These are phyloP conservation scores for Sebastes kiyomatsui DNA, from an alignment of 2,797 vertebrate genomes.

Conservation along the genomic window DNA sequence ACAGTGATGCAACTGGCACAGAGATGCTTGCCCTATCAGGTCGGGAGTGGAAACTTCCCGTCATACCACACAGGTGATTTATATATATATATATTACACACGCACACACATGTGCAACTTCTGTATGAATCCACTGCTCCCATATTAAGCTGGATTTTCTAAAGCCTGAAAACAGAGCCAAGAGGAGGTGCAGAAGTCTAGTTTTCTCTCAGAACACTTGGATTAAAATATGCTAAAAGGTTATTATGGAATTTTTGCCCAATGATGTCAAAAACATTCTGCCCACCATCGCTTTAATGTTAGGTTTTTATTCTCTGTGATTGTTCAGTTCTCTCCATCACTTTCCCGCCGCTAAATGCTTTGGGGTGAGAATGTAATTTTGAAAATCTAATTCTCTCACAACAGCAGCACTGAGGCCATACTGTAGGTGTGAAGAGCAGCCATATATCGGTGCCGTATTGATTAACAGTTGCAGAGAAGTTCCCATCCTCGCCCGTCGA, in stretches of 20 bases:
- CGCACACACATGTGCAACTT: background rate
- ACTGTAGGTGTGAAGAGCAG: constrained; percentile 7
- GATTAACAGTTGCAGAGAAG: constrained; percentile 42
- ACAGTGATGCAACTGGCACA: constrained; percentile 70
- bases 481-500: background rate
- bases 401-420: background rate
- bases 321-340: background rate
- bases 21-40: constrained; percentile 50
- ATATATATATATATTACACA: background rate
- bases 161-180: too few relatives aligned
- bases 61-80: constrained; percentile 56
- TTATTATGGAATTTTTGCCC: too few relatives aligned
- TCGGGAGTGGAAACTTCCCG: constrained; percentile 57
- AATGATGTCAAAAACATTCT: too few relatives aligned
- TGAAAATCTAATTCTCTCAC: constrained; percentile 41
- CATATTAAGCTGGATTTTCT: background rate
- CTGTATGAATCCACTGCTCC: background rate
- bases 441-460: constrained; percentile 5
- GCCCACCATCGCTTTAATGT: background rate
- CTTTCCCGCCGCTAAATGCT: background rate
- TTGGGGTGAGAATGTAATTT: constrained; percentile 39
- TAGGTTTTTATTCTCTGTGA: constrained; percentile 15
- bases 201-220: too few relatives aligned
- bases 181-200: too few relatives aligned
- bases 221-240: too few relatives aligned